Conservation (phyloP, 2,113 vertebrate species). For the Lagopus leucura region DNA sequence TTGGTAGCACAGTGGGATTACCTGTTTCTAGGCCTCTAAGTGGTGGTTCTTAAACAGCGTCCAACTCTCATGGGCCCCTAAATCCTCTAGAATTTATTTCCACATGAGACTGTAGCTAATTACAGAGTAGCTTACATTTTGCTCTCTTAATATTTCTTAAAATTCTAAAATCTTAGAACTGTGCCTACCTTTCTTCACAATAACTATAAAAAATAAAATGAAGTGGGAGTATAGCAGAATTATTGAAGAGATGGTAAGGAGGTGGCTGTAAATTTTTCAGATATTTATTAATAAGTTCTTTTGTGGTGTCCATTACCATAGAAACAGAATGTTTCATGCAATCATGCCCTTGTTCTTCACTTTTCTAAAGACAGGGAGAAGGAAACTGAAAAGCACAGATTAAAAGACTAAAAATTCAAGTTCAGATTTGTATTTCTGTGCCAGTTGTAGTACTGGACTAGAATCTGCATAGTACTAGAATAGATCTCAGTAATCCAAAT, state of each 20-base stretch:
- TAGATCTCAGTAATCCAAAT: neutral
- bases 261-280: neutral
- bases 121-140: neutral
- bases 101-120: neutral
- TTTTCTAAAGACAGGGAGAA: constrained; percentile 1
- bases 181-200: neutral
- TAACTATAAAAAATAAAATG: neutral
- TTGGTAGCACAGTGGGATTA: no score
- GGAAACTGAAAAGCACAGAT: neutral
- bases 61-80: neutral
- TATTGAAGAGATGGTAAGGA: neutral
- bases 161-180: no score
- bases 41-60: neutral
- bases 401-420: neutral
- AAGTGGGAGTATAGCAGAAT: neutral
- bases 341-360: neutral
- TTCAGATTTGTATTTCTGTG: neutral
- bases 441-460: neutral
- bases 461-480: neutral
- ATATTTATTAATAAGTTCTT: constrained; percentile 40
- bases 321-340: constrained; percentile 1
- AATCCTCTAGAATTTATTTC: neutral
- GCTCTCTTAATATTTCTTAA: neutral
- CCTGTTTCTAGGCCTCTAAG: no score
- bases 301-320: constrained; percentile 10